Evolutionary conservation across 1,140 invertebrate species (phyloP), one percentile per base, ranked within the genome.

Genomic region (Drosophila repleta): DNA sequence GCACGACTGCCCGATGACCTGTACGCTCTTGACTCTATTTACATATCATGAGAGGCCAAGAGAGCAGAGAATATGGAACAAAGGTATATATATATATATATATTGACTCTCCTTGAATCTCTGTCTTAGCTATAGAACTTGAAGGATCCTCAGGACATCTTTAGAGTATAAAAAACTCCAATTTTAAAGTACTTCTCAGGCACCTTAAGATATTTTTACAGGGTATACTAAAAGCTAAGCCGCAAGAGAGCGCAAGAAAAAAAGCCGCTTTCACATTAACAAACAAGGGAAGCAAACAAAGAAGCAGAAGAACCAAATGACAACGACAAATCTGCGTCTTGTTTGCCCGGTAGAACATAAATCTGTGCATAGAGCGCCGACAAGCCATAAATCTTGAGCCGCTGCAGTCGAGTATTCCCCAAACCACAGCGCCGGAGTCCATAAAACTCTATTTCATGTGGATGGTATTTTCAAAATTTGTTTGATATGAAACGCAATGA

Each of bases 401-500:
- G 21, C 37, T 72, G 62, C 57, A 76, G 46, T 62, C 48, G 61
- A 35, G 32, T 35, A 35, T 35, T 35, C 32, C 32, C 32, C 32
- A 35, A 35, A 11, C 32, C 11, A 35, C 32, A 35, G 11, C 53
- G n/a, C 17, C 21, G 21, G 21, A 68, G 81, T 79, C 83, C 70
- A 88, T 87, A 87, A 82, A 84, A 82, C 43, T 43, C 56, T 21
- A 71, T 72, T 87, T 72, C 88, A 87, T 87, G 83, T 88, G 66
- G 32, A 37, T 51, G 48, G 62, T 64, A 64, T 61, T 74, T 67
- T 63, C 13, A 35, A 43, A 63, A 41, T 53, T 45, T n/a, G 24
- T 60, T 60, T 60, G 26, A 46, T 60, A 10, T 60, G 18, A 8
- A 11, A 52, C 32, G 10, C 3, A 18, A 46, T 21, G 20, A 18